Conservation (phyloP, 1,140 invertebrate species). For the Drosophila equinoxialis region DNA sequence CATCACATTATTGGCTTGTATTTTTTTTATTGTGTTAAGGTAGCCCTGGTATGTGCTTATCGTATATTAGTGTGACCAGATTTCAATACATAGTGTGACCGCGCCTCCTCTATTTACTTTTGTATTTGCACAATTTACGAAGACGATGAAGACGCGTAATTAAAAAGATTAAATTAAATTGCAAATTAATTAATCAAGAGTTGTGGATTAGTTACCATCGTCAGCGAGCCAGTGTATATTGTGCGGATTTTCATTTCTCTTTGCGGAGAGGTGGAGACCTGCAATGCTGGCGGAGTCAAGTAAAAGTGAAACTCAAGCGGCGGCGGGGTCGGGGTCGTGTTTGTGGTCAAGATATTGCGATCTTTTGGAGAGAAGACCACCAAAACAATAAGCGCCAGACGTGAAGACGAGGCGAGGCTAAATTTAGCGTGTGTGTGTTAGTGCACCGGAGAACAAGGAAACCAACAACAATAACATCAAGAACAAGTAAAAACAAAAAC, state of each 20-base stretch:
- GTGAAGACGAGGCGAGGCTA: conserved; percentile 31
- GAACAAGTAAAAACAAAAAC: conserved; percentile 46
- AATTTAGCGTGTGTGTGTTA: conserved; percentile 40
- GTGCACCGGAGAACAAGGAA: conserved; percentile 32
- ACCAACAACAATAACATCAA: conserved; percentile 32
- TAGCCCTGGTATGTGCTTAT: neutral
- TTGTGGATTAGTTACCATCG: conserved; percentile 3
- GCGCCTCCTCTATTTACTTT: conserved; percentile 14
- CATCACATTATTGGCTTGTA: no score
- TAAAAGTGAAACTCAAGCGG: conserved; percentile 28
- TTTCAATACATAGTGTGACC: neutral
- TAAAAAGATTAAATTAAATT: conserved; percentile 20
- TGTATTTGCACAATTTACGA: conserved; percentile 47
- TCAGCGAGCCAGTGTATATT: neutral
- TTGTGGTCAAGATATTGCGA: conserved; percentile 57
- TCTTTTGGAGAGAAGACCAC: conserved; percentile 59
- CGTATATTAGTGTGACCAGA: neutral
- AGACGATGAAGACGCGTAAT: conserved; percentile 42
- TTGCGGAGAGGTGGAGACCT: neutral
- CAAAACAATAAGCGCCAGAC: conserved; percentile 54
- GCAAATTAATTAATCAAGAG: conserved; percentile 19
- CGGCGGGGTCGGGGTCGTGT: conserved; percentile 38
- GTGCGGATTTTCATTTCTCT: conserved; percentile 9
- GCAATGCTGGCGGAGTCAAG: conserved; percentile 44
- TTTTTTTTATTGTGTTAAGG: no score